Conservation (phyloP, 2,797 vertebrate species). For the Eulemur mongoz region DNA sequence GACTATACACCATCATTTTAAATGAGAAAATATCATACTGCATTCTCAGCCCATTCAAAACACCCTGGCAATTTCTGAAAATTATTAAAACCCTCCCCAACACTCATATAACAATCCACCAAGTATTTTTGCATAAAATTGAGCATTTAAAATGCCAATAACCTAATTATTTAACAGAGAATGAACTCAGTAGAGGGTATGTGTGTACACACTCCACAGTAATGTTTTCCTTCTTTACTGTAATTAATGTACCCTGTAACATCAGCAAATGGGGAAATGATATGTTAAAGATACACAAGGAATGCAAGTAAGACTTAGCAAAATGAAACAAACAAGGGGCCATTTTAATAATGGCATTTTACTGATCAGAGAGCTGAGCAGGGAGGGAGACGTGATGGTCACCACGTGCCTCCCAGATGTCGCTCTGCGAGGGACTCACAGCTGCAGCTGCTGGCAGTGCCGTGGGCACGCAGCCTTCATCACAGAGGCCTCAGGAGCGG, state of each 20-base stretch:
- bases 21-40: neutral
- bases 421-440: fast-evolving
- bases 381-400: neutral
- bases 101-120: neutral
- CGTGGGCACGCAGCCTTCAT: too few relatives aligned
- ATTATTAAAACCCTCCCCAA: conserved; percentile 1
- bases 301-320: neutral
- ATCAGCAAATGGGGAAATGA: neutral
- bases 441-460: neutral
- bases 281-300: neutral
- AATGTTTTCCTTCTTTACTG: neutral
- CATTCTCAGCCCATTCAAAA: neutral
- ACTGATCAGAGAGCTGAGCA: neutral
- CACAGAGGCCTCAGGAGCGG: neutral
- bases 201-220: neutral
- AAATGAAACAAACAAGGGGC: neutral
- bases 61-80: neutral
- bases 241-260: neutral
- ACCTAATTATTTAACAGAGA: neutral
- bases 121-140: neutral
- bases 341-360: fast-evolving
- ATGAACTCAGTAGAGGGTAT: neutral
- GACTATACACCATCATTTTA: neutral
- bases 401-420: fast-evolving
- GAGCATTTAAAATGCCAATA: conserved; percentile 19